A percentile compares a stretch with the other conserved stretches of the same genome.
Conservation (phyloP, 2,797 vertebrate species). For the Serranus cabrilla region DNA sequence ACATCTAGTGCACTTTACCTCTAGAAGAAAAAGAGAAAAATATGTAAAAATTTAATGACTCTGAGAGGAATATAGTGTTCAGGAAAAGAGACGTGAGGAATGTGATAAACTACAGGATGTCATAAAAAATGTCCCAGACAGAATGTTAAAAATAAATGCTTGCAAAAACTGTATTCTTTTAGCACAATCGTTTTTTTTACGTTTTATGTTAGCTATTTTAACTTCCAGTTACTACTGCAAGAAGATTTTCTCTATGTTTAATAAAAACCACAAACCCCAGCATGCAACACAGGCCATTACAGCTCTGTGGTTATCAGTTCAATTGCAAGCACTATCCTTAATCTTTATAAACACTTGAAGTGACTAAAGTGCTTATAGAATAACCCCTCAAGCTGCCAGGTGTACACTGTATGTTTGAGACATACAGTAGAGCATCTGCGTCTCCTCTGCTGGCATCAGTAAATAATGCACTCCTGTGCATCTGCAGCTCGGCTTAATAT, state of each 20-base stretch:
- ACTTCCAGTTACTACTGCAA: background rate
- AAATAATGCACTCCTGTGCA: constrained; percentile 69
- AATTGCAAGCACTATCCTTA: constrained; percentile 16
- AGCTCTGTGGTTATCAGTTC: constrained; percentile 21
- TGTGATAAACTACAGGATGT: constrained; percentile 57
- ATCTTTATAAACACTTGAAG: constrained; percentile 35
- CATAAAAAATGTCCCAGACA: constrained; percentile 35
- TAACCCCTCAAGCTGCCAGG: constrained; percentile 53
- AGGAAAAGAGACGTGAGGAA: constrained; percentile 58
- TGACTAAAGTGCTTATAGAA: constrained; percentile 32
- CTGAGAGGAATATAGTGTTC: constrained; percentile 79
- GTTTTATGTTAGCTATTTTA: background rate
- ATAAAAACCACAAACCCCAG: background rate
- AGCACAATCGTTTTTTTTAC: background rate
- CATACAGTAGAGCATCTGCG: constrained; percentile 47
- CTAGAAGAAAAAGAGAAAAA: constrained; percentile 50
- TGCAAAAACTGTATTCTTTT: background rate
- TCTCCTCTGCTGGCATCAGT: constrained; percentile 56
- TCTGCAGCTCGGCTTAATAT: constrained; percentile 60
- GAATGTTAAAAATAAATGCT: constrained; percentile 48
- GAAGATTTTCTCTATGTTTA: background rate
- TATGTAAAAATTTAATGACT: constrained; percentile 76
- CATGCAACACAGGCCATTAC: background rate
- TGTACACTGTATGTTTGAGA: constrained; percentile 29
- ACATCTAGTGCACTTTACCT: constrained; percentile 75